Base-by-base conservation (phyloP, 2,888 invertebrate species). In the Synergus laeviventris region DNA sequence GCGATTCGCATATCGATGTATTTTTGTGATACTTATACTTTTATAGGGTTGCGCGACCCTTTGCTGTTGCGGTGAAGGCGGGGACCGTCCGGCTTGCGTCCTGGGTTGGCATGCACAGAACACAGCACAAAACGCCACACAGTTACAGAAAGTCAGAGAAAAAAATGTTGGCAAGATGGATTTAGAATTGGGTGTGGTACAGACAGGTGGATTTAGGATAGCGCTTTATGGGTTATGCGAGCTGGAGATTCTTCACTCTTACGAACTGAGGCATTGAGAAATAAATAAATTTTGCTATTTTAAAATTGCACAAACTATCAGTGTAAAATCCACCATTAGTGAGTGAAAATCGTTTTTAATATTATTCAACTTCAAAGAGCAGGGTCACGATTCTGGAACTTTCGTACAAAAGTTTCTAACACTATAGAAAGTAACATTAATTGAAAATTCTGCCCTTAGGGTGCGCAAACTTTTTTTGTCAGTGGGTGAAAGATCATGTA, bases 41-140 rank as follows among this genome's bases (percentile, higher is more conserved):
- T 64, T 88, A 91, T 84, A 91, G 89, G 88, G 91, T 90, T 87
- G 90, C 90, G 90, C 89, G 91, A 88, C 90, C 89, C 87, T 90
- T 89, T 84, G 88, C 82, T 88, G 91, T 87, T 89, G 89, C 86
- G 88, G 86, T 84, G 90, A 88, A 90, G 90, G 89, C 90, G 90
- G 91, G 90, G 91, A 90, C 90, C 89, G 88, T 91, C 90, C 90
- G 86, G 89, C 87, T 87, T 88, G 87, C 89, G 87, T 91, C 91
- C 91, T 91, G 90, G 88, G 90, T 87, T 89, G 85, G 90, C 91
- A 90, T 91, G 91, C 90, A 91, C 90, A 90, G 88, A 91, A 91
- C 88, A 91, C 90, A 91, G 88, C 88, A 90, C 90, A 87, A 88
- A 90, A 90, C 87, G 88, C 89, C 89, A 91, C 89, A 91, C 88